These are phyloP conservation scores for Phaedon cochleariae DNA, from an alignment of 2,888 invertebrate species.

Conservation along the genomic window DNA sequence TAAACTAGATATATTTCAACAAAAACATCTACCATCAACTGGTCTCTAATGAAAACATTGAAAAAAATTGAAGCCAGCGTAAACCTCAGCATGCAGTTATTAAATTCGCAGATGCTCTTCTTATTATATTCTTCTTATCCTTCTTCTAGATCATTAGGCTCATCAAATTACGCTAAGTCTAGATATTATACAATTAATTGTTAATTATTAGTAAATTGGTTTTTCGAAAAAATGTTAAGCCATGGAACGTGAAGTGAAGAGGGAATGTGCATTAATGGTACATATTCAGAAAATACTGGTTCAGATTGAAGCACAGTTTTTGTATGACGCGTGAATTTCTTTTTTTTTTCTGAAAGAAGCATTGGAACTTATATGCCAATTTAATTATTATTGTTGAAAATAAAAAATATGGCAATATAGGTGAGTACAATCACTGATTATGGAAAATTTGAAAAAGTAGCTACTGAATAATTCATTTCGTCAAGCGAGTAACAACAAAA, in stretches of 20 bases:
- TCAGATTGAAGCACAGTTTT: background rate
- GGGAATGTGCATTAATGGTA: too few relatives aligned
- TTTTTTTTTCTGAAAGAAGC: background rate
- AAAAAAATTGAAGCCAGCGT: conserved; percentile 9
- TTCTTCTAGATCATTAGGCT: conserved; percentile 13
- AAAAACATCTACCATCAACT: conserved; percentile 4
- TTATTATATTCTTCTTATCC: conserved; percentile 1
- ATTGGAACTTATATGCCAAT: background rate
- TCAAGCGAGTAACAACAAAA: background rate
- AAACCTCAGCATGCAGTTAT: conserved; percentile 10
- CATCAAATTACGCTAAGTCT: background rate
- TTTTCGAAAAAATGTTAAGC: background rate
- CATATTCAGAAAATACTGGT: background rate
- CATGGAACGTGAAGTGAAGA: background rate
- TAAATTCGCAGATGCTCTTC: conserved; percentile 16
- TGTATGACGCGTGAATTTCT: background rate
- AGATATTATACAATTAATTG: conserved; percentile 17
- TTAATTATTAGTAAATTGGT: conserved; percentile 8
- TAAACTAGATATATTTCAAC: background rate
- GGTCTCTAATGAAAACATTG: conserved; percentile 14
- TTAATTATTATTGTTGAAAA: background rate
- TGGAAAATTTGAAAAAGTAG: background rate
- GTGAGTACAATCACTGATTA: background rate
- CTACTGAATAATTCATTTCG: background rate
- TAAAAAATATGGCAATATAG: background rate